phyloP scores from a whole-genome alignment of 2,797 vertebrate genomes.

The Lerista edwardsae region DNA sequence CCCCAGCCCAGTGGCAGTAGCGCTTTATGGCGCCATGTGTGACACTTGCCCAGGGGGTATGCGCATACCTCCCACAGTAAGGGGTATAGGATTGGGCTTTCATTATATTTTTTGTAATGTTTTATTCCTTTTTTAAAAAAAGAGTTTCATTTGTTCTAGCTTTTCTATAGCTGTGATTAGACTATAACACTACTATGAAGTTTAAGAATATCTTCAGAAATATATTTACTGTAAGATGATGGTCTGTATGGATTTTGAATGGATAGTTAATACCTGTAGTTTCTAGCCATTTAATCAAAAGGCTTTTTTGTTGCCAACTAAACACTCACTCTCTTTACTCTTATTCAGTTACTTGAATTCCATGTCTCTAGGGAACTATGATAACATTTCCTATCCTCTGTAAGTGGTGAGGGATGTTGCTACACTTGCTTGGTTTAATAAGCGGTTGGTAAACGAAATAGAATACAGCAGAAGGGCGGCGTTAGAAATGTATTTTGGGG shows the following conservation, averaged over 20 bases:
- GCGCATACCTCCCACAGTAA: too few species aligned
- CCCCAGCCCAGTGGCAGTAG: too few species aligned
- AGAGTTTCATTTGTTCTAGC: neutral
- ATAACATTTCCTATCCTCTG: slow-evolving; percentile 8
- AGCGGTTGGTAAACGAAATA: neutral
- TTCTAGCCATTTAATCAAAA: neutral
- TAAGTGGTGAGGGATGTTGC: slow-evolving; percentile 2
- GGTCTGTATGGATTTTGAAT: neutral
- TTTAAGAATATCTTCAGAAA: neutral
- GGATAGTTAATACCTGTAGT: slow-evolving; percentile 22
- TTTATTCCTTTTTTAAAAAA: neutral
- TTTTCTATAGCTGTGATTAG: neutral
- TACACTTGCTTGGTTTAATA: slow-evolving; percentile 22
- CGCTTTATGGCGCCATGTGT: too few species aligned
- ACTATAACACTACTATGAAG: neutral
- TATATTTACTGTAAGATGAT: neutral
- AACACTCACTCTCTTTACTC: slow-evolving; percentile 7
- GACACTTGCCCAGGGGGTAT: too few species aligned
- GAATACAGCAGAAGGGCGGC: neutral
- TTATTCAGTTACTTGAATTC: slow-evolving; percentile 29
- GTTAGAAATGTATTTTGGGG: neutral
- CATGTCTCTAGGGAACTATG: slow-evolving; percentile 8
- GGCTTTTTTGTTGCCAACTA: neutral
- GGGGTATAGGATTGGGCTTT: too few species aligned
- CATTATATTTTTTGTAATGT: neutral